Conservation (phyloP, 1,140 invertebrate genomes). For the Archivesica marissinica region DNA sequence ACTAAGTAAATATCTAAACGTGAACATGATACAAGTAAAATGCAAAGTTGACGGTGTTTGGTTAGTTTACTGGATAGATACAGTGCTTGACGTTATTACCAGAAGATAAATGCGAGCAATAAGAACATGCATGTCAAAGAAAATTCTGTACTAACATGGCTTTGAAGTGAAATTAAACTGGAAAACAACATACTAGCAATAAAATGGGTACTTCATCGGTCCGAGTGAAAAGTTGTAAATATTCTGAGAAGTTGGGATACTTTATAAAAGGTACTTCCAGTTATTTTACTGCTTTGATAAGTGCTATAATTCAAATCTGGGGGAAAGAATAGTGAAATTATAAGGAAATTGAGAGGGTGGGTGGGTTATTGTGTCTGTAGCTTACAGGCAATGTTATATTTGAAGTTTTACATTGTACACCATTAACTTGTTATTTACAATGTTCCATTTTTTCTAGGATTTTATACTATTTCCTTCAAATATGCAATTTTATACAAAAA, state of each 20-base stretch:
- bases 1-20: too few species aligned
- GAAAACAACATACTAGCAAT: too few species aligned
- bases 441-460: constrained; percentile 35
- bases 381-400: not conserved
- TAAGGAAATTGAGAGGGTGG: not conserved
- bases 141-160: not conserved
- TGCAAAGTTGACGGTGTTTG: too few species aligned
- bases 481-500: constrained; percentile 46
- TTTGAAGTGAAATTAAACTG: not conserved
- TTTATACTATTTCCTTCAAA: constrained; percentile 34
- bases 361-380: not conserved
- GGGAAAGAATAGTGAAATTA: not conserved
- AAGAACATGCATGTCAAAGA: constrained; percentile 5
- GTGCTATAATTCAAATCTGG: not conserved
- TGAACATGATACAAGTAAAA: too few species aligned
- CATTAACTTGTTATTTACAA: not conserved
- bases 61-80: too few species aligned
- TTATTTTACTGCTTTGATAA: not conserved
- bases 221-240: not conserved
- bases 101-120: too few species aligned
- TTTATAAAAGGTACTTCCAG: not conserved
- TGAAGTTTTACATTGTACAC: constrained; percentile 17
- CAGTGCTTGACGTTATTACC: too few species aligned
- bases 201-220: not conserved
- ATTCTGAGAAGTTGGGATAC: not conserved